Percentiles rank a stretch among this genome's conserved stretches.
phyloP scores from a whole-genome alignment of 2,113 vertebrate species.

The Falcunculus frontatus region DNA sequence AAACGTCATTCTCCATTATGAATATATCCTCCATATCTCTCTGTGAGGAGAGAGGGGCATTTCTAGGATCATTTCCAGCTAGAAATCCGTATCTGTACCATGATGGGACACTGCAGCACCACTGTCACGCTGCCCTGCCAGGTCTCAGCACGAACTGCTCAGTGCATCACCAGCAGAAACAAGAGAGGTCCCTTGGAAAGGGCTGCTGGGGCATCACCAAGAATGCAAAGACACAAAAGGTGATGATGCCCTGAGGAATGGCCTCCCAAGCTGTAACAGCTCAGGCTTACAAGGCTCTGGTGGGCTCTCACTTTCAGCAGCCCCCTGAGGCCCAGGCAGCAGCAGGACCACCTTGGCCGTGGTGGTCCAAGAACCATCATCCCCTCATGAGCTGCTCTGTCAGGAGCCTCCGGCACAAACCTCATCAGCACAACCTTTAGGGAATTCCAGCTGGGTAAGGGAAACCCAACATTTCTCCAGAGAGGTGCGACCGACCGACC shows the following conservation, averaged over 20 bases:
- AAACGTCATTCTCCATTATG: neutral
- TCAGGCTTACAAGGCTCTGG: accelerated
- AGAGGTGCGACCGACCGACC: accelerated
- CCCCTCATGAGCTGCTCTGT: neutral
- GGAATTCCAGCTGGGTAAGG: neutral
- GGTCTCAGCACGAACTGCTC: neutral
- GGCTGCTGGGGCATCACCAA: neutral
- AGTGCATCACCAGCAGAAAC: neutral
- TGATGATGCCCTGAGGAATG: neutral
- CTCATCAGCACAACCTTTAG: neutral
- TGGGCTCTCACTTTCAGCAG: neutral
- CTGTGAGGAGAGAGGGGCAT: neutral
- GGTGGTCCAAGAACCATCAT: neutral
- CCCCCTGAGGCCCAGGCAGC: neutral
- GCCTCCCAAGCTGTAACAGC: neutral
- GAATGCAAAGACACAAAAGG: neutral
- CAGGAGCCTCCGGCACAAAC: neutral
- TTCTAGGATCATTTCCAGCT: neutral
- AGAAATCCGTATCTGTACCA: neutral
- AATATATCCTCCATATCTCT: neutral
- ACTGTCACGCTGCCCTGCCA: neutral
- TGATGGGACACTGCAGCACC: neutral
- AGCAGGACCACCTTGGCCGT: accelerated
- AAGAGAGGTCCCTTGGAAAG: neutral
- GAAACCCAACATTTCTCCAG: accelerated